Evolutionary conservation across 1,140 invertebrate species (phyloP).

Genomic region (Drosophila rufa): DNA sequence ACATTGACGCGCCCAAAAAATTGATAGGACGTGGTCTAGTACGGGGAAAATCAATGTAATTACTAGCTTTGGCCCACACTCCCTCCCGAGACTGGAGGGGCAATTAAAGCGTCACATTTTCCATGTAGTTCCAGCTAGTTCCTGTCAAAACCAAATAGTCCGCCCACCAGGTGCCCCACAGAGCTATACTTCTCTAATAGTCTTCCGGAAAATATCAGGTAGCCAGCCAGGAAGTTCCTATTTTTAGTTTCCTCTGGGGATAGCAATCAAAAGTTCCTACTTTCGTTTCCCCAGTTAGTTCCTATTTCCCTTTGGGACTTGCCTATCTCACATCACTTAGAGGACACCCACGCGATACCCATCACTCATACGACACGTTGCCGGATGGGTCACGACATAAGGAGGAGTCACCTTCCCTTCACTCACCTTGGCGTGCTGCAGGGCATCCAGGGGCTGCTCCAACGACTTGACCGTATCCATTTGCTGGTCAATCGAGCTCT

Average conservation of each 20-base stretch:
- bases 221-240: neutral
- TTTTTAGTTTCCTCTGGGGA: neutral
- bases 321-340: too few relatives aligned
- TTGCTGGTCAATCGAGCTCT: slow-evolving; percentile 90
- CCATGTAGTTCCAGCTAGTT: slow-evolving; percentile 11
- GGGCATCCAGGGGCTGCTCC: slow-evolving; percentile 77
- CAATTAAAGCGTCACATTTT: slow-evolving; percentile 60
- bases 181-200: too few relatives aligned
- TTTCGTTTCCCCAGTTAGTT: neutral
- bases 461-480: slow-evolving; percentile 85
- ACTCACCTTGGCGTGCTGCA: slow-evolving; percentile 83
- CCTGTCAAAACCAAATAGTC: slow-evolving; percentile 50
- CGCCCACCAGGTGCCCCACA: neutral
- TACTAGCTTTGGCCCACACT: slow-evolving; percentile 35
- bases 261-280: neutral
- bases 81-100: slow-evolving; percentile 2
- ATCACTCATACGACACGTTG: slow-evolving; percentile 31
- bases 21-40: slow-evolving; percentile 58
- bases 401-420: too few relatives aligned
- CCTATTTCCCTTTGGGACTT: neutral
- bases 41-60: slow-evolving; percentile 78
- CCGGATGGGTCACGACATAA: slow-evolving; percentile 21
- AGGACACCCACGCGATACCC: slow-evolving; percentile 7
- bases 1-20: slow-evolving; percentile 71
- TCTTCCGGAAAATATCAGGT: neutral